These are phyloP conservation scores for Homarus gammarus DNA, from an alignment of 2,888 invertebrate genomes.

Conservation along the genomic window DNA sequence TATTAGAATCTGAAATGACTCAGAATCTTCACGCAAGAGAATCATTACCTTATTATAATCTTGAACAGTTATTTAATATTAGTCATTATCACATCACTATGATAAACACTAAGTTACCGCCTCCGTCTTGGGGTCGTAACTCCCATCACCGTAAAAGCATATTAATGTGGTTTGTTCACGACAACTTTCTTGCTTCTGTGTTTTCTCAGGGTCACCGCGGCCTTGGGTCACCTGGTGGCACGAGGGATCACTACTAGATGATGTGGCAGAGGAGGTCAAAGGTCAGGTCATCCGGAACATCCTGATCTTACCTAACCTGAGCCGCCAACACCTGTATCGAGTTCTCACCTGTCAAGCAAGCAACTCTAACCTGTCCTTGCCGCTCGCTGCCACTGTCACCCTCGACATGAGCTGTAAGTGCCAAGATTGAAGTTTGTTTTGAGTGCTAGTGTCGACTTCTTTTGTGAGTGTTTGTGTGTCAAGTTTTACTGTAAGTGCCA, in stretches of 20 bases:
- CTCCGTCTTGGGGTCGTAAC: too few species aligned
- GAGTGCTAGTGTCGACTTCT: too few species aligned
- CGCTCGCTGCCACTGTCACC: constrained; percentile 42
- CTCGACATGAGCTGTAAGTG: constrained; percentile 55
- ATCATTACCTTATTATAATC: too few species aligned
- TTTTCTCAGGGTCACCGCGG: constrained; percentile 55
- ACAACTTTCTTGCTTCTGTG: too few species aligned
- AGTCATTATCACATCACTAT: too few species aligned
- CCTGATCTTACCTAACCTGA: constrained; percentile 53
- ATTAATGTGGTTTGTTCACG: too few species aligned
- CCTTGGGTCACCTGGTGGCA: constrained; percentile 74
- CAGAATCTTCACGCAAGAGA: too few species aligned
- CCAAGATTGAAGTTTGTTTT: neutral
- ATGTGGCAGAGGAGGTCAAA: constrained; percentile 40
- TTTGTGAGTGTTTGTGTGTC: too few species aligned
- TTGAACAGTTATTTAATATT: too few species aligned
- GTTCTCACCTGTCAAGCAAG: constrained; percentile 71
- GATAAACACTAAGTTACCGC: too few species aligned
- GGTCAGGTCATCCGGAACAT: constrained; percentile 61
- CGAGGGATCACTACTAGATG: constrained; percentile 69
- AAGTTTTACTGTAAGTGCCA: neutral
- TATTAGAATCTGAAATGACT: too few species aligned
- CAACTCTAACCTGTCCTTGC: constrained; percentile 60
- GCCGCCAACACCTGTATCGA: constrained; percentile 54
- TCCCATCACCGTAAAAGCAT: too few species aligned